Percentiles rank a stretch among this genome's conserved stretches.
phyloP scores from a whole-genome alignment of 2,888 invertebrate genomes.

The Diarsia dahlii region DNA sequence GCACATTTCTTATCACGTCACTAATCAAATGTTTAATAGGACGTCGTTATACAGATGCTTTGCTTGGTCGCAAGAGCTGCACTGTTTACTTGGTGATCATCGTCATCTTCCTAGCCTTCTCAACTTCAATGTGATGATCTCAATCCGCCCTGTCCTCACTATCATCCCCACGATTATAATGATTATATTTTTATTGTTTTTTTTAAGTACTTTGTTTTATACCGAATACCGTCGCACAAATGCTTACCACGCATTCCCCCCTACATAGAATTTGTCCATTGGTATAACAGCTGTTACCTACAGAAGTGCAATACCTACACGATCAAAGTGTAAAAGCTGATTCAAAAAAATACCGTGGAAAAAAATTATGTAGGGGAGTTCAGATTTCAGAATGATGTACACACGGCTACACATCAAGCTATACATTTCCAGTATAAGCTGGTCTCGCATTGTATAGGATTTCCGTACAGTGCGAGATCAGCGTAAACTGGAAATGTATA shows the following conservation, averaged over 20 bases:
- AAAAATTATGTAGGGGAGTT: neutral
- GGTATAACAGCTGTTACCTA: neutral
- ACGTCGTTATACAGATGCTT: neutral
- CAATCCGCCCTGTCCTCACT: neutral
- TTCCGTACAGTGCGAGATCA: no score
- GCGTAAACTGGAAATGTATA: no score
- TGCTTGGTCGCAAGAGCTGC: neutral
- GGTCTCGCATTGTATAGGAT: no score
- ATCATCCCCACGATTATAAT: neutral
- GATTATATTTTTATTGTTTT: neutral
- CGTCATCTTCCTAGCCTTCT: neutral
- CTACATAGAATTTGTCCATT: no score
- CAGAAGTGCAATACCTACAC: neutral
- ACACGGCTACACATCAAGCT: no score
- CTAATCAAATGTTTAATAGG: neutral
- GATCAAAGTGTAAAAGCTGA: neutral
- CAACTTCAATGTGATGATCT: neutral
- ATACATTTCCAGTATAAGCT: no score
- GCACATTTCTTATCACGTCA: slow-evolving; percentile 29
- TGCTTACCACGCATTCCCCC: no score
- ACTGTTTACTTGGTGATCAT: neutral
- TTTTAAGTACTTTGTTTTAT: neutral
- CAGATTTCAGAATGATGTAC: no score
- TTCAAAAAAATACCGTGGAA: neutral
- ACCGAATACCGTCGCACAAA: no score